Base-by-base conservation (phyloP, 1,140 invertebrate genomes). In the Eurosta solidaginis region DNA sequence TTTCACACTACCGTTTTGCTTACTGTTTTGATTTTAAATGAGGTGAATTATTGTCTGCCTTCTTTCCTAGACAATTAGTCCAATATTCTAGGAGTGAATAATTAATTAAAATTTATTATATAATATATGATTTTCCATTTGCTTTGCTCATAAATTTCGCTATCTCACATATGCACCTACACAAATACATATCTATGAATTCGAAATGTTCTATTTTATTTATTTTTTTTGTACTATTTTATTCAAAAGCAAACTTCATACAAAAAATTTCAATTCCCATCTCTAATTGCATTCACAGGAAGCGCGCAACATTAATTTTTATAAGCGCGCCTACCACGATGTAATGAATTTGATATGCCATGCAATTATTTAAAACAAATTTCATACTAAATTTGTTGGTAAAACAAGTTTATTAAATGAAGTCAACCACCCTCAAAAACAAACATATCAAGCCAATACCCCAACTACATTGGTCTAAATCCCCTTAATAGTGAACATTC, bases 321-420 rank as follows among this genome's bases (percentile, higher is more conserved):
- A 68, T 68, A 68, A 40, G 59, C n/a, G 59, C 59, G n/a, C n/a
- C n/a, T n/a, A n/a, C 27, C 22, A 40, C 59, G 3, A 14, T 2
- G n/a, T 25, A 68, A 68, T 68, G 27, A 68, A 68, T 68, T 42
- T 22, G 59, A 20, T 68, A 68, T 68, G 33, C 36, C 59, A 68
- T 40, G 33, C 9, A 68, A 68, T 68, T 68, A 68, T 68, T 68
- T 68, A 33, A 68, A 68, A n/a, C 40, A 68, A 68, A 68, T 33
- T 29, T 68, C 59, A 68, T 68, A 40, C 59, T 68, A 68, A 68
- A 40, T 40, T 68, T n/a, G n/a, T n/a, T 40, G 36, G 33, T 40
- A 9, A 12, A n/a, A 68, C 33, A 68, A 40, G 22, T 68, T 63
- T n/a, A 68, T 68, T 68, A 68, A 68, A 40, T 40, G 7, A 3